Evolutionary conservation across 2,888 invertebrate species (phyloP).

Genomic region (Xanthia togata): DNA sequence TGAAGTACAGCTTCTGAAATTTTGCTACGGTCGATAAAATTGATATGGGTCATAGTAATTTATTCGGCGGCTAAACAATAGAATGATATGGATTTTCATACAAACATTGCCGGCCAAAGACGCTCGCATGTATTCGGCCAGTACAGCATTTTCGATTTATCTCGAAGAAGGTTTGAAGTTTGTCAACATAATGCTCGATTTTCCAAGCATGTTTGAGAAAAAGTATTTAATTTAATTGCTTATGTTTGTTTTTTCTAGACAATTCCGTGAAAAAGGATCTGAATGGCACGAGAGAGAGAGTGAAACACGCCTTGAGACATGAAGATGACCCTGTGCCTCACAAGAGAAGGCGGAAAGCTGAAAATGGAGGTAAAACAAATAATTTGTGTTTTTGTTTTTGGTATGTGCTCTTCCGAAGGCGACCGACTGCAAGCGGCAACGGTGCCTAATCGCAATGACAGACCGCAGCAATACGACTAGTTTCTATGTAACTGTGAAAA

Average conservation of each 20-base stretch:
- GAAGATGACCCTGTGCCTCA: slow-evolving; percentile 93
- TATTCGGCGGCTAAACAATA: no score
- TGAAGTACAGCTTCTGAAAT: neutral
- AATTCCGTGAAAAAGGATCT: slow-evolving; percentile 85
- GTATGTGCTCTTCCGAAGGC: neutral
- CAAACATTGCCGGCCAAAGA: no score
- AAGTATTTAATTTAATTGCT: neutral
- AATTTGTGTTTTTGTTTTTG: neutral
- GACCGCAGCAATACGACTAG: neutral
- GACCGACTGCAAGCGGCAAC: no score
- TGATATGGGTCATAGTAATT: no score
- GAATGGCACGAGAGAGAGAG: slow-evolving; percentile 93
- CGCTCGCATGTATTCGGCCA: no score
- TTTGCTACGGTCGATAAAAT: neutral
- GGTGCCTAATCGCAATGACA: neutral
- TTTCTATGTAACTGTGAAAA: neutral
- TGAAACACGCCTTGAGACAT: slow-evolving; percentile 94
- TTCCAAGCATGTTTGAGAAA: neutral
- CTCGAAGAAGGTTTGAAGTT: no score
- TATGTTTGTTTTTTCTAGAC: slow-evolving; percentile 65
- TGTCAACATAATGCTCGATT: no score
- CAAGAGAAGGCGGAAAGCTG: slow-evolving; percentile 87
- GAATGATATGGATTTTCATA: no score
- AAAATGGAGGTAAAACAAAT: slow-evolving; percentile 74
- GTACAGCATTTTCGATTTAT: no score